phyloP scores from a whole-genome alignment of 2,888 invertebrate genomes.

The Nebria salina region DNA sequence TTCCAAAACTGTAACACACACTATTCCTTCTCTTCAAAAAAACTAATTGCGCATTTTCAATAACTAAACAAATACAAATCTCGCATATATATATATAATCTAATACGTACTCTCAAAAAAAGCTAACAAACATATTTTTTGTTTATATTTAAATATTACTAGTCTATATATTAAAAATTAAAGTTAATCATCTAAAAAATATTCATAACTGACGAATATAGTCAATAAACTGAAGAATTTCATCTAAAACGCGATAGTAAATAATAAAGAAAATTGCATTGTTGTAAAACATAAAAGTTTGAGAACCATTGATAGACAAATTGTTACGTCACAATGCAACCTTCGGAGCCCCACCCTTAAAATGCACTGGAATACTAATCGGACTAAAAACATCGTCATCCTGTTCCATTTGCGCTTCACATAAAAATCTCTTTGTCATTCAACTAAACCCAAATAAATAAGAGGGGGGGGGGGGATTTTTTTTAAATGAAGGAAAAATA shows the following conservation, averaged over 20 bases:
- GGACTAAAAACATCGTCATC: conserved; percentile 33
- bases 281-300: conserved; percentile 16
- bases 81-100: too few relatives aligned
- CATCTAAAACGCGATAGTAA: not conserved
- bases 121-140: too few relatives aligned
- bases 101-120: too few relatives aligned
- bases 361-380: conserved; percentile 44
- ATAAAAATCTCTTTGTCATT: not conserved
- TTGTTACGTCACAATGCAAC: conserved; percentile 34
- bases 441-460: not conserved
- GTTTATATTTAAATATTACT: too few relatives aligned
- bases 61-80: too few relatives aligned
- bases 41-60: not conserved
- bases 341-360: conserved; percentile 45
- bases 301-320: conserved; percentile 14
- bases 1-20: conserved; percentile 12
- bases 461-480: too few relatives aligned
- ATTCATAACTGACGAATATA: too few relatives aligned
- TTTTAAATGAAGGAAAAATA: too few relatives aligned
- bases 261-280: not conserved
- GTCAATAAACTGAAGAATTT: too few relatives aligned
- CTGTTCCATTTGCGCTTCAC: not conserved
- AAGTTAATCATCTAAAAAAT: too few relatives aligned
- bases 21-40: not conserved
- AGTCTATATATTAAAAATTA: too few relatives aligned